phyloP scores from a whole-genome alignment of 2,797 vertebrate species.

The Iguana delicatissima region DNA sequence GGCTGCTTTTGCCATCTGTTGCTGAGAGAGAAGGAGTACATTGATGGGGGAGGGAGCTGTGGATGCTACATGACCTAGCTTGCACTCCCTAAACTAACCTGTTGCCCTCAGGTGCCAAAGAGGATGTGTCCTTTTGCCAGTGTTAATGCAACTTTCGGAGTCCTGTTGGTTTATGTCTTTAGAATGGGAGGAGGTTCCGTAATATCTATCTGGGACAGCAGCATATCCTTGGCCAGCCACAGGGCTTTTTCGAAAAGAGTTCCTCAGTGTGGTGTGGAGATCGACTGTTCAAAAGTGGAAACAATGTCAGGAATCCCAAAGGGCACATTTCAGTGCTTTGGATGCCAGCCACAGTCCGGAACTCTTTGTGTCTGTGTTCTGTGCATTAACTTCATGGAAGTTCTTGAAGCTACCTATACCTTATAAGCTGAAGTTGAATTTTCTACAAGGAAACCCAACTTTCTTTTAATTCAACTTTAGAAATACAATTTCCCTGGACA shows the following conservation, averaged over 20 bases:
- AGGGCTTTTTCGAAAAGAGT: neutral
- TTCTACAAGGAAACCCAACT: neutral
- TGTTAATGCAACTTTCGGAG: neutral
- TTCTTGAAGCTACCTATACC: neutral
- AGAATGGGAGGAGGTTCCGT: neutral
- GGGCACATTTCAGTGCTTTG: neutral
- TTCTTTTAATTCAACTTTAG: neutral
- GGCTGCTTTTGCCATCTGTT: neutral
- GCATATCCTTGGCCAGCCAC: too few species aligned
- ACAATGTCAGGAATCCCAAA: neutral
- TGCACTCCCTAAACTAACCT: neutral
- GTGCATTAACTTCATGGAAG: neutral
- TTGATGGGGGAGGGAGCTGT: neutral
- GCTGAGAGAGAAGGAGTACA: neutral
- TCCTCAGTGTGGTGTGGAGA: neutral
- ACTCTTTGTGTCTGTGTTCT: neutral
- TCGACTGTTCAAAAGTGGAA: neutral
- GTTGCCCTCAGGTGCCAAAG: neutral
- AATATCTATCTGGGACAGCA: neutral
- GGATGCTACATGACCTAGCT: neutral
- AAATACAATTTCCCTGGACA: neutral
- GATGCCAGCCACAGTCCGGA: neutral
- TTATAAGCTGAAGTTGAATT: neutral
- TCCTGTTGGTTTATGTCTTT: neutral
- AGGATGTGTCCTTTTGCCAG: neutral